Evolutionary conservation across 2,888 invertebrate species (phyloP).

Genomic region (Heliconius hortense): DNA sequence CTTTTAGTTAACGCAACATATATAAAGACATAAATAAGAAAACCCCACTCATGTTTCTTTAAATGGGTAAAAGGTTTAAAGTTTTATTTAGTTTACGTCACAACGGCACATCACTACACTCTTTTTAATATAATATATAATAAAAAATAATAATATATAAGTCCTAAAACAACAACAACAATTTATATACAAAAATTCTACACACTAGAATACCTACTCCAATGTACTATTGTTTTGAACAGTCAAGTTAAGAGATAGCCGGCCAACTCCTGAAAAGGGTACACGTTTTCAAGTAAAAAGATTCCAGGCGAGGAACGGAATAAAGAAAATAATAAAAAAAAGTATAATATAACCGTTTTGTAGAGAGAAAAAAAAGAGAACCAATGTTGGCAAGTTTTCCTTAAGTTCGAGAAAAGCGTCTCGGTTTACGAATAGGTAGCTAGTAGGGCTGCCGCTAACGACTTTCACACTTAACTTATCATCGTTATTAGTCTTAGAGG

Average conservation of each 20-base stretch:
- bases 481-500: conserved; percentile 1
- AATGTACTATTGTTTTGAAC: conserved; percentile 54
- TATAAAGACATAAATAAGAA: not conserved
- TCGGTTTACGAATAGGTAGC: conserved; percentile 43
- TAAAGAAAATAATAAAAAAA: conserved; percentile 49
- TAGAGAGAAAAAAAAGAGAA: conserved; percentile 65
- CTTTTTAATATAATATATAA: not conserved
- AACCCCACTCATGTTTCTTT: not conserved
- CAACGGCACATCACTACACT: not conserved
- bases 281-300: conserved; percentile 78
- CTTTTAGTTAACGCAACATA: not conserved
- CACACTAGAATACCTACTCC: conserved; percentile 49
- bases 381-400: conserved; percentile 77
- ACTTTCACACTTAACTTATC: conserved; percentile 44
- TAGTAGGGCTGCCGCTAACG: conserved; percentile 58
- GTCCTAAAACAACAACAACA: not conserved
- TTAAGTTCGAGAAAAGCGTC: conserved; percentile 58
- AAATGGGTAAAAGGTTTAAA: not conserved
- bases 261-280: conserved; percentile 79
- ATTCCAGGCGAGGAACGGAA: conserved; percentile 57
- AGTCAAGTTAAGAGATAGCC: conserved; percentile 79
- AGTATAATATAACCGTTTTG: conserved; percentile 59
- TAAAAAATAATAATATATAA: not conserved
- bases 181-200: not conserved
- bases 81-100: no score